Base-by-base conservation (phyloP, 2,113 vertebrate species). In the Thamnaconus septentrionalis region DNA sequence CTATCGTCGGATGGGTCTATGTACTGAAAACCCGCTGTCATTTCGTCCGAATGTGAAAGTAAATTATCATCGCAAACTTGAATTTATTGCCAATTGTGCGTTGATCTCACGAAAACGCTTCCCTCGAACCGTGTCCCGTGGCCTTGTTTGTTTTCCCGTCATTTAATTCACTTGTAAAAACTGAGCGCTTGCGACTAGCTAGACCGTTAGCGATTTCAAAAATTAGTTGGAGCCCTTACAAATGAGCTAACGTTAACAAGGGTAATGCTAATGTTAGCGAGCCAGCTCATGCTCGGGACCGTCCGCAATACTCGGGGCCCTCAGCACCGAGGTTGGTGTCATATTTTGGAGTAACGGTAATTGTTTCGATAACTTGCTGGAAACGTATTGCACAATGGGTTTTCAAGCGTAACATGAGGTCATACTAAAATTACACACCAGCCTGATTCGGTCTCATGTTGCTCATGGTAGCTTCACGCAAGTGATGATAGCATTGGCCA, bases 21-120 rank as follows among this genome's bases (percentile, higher is more conserved):
- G 82, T 86, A 46, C 85, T 87, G 87, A 59, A 68, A 64, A 79
- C 54, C 63, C 83, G 73, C 76, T 87, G 79, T 85, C 79, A 82
- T 75, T 59, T 66, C 62, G 59, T 50, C 44, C 10, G 7, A 49
- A 65, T 40, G 8, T 4, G 52, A 40, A 78, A 80, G 73, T 48
- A 71, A 76, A 42, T 4, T 10, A 39, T 53, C 47, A 1, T 1
- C 1, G 18, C 18, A 31, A 31, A 31, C 18, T 31, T 31, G 18
- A 31, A 31, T 57, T 7, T n/a, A 53, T 64, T 59, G 53, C 56
- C 12, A 4, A n/a, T 4, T 46, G 56, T 44, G 4, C 47, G 0
- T 2, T 42, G 1, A 3, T 5, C 4, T 31, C 18, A 31, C 3
- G 0, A 6, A 11, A 4, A 0, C 31, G 0, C 1, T 41, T 18